Conservation (phyloP, 35 echinoderm and acorn worm species). For the Lytechinus pictus region DNA sequence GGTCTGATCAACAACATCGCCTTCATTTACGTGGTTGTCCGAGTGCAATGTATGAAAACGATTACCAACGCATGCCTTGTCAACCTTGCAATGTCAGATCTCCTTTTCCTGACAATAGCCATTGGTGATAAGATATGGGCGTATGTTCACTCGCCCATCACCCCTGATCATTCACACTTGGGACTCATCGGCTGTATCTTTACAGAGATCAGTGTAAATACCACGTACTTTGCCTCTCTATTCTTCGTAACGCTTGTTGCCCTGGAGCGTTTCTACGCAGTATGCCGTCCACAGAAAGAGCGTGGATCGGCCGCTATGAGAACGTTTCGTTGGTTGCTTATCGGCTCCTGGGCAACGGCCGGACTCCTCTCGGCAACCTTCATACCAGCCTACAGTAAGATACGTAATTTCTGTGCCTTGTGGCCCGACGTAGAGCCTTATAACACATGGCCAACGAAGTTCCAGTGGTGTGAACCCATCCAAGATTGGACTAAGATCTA, state of each 20-base stretch:
- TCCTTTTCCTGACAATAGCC: slow-evolving; percentile 65
- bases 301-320: slow-evolving; percentile 32
- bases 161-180: slow-evolving; percentile 53
- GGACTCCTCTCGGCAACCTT: slow-evolving; percentile 68
- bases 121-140: slow-evolving; percentile 69
- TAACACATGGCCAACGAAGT: neutral
- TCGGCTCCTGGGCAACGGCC: slow-evolving; percentile 58
- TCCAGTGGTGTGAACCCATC: slow-evolving; percentile 34
- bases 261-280: slow-evolving; percentile 75
- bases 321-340: slow-evolving; percentile 58
- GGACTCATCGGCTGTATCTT: slow-evolving; percentile 68
- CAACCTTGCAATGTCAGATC: slow-evolving; percentile 76
- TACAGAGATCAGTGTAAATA: slow-evolving; percentile 53
- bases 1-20: slow-evolving; percentile 76
- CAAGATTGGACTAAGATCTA: slow-evolving; percentile 39
- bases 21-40: slow-evolving; percentile 77
- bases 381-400: slow-evolving; percentile 57
- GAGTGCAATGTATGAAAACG: slow-evolving; percentile 75
- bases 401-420: neutral
- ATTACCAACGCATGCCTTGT: slow-evolving; percentile 81
- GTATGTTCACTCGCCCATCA: slow-evolving; percentile 69
- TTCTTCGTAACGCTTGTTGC: slow-evolving; percentile 77
- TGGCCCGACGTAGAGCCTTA: slow-evolving; percentile 53
- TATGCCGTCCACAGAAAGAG: slow-evolving; percentile 66
- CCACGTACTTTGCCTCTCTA: slow-evolving; percentile 71